Evolutionary conservation across 2,113 vertebrate genomes (phyloP).

Genomic region (Mus spicilegus): DNA sequence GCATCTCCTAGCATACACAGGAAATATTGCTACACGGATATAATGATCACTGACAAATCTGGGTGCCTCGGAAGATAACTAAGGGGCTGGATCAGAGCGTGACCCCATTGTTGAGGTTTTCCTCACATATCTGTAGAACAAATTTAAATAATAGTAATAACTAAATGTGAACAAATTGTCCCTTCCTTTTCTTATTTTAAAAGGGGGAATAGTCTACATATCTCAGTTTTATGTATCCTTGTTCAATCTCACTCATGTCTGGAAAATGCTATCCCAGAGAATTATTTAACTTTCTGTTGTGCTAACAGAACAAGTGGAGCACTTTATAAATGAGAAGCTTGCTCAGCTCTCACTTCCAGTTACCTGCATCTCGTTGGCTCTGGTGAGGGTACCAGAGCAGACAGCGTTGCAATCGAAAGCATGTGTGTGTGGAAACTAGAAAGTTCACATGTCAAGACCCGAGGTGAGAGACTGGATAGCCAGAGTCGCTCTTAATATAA

Average conservation of each 20-base stretch:
- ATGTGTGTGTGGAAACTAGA: background rate
- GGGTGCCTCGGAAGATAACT: slow-evolving; percentile 11
- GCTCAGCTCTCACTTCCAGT: background rate
- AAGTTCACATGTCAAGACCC: background rate
- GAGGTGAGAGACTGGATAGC: background rate
- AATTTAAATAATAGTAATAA: background rate
- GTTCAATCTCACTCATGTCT: background rate
- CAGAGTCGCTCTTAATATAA: background rate
- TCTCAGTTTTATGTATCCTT: background rate
- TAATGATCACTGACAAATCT: background rate
- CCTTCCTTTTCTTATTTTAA: slow-evolving; percentile 17
- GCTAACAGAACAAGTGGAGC: background rate
- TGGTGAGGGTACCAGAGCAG: background rate
- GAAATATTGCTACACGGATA: slow-evolving; percentile 7
- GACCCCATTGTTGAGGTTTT: background rate
- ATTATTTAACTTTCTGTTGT: background rate
- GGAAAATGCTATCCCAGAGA: background rate
- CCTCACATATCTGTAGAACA: background rate
- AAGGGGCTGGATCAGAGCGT: background rate
- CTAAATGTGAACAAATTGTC: background rate
- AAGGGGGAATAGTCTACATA: background rate
- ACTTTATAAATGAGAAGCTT: background rate
- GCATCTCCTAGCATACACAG: background rate
- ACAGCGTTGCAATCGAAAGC: background rate
- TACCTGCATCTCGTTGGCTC: background rate